These are phyloP conservation scores for Anolis apletophallus DNA, from an alignment of 2,797 vertebrate species.

Conservation along the genomic window DNA sequence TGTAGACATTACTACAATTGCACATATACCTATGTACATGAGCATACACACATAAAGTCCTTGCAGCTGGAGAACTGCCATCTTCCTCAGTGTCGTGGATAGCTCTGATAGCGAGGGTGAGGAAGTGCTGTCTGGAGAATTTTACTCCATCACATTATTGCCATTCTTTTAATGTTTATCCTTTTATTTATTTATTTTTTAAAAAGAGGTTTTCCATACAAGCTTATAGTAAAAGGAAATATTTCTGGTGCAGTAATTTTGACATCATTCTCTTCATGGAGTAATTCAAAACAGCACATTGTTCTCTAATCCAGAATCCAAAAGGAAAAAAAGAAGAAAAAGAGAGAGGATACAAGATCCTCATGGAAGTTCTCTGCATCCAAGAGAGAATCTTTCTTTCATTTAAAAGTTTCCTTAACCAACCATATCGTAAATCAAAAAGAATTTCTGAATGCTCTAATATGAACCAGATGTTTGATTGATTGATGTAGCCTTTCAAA, in stretches of 20 bases:
- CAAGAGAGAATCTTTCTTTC: not conserved
- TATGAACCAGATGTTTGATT: not conserved
- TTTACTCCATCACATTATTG: not conserved
- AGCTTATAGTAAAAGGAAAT: not conserved
- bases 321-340: accelerated
- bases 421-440: not conserved
- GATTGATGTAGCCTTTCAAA: not conserved
- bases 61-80: no score
- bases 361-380: accelerated
- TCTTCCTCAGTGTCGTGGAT: no score
- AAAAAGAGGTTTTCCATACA: not conserved
- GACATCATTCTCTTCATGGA: constrained; percentile 16
- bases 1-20: no score
- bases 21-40: no score
- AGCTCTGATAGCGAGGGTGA: not conserved
- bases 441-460: constrained; percentile 7
- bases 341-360: not conserved
- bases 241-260: not conserved
- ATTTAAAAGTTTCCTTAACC: not conserved
- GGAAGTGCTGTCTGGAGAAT: not conserved
- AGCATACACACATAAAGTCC: no score
- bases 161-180: not conserved
- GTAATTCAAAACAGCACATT: constrained; percentile 23
- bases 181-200: not conserved
- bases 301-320: not conserved